Conservation (phyloP, 2,113 vertebrate species). For the Melozone crissalis region DNA sequence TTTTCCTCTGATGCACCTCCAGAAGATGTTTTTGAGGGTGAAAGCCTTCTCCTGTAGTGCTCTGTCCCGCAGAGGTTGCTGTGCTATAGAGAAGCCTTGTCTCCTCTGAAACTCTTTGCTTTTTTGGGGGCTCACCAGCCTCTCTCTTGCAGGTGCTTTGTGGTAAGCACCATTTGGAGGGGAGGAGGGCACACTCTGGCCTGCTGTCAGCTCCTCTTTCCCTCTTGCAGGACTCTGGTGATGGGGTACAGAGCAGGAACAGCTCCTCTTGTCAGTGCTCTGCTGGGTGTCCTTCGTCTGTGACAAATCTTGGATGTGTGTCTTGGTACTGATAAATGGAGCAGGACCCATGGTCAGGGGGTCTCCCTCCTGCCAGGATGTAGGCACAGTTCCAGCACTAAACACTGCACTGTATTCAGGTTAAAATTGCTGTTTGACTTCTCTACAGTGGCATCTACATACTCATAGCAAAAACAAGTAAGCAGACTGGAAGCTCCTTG, state of each 20-base stretch:
- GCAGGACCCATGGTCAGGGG: accelerated
- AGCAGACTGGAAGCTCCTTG: not conserved
- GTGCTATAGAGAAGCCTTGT: not conserved
- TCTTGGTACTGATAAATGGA: not conserved
- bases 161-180: not conserved
- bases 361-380: not conserved
- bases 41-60: not conserved
- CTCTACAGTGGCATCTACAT: not conserved
- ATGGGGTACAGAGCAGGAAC: not conserved
- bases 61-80: not conserved
- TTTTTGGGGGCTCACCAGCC: accelerated
- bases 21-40: not conserved
- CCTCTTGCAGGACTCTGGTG: not conserved
- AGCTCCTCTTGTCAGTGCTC: accelerated
- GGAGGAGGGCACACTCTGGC: accelerated
- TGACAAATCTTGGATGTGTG: not conserved
- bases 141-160: not conserved
- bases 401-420: not conserved
- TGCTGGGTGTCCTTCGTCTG: not conserved
- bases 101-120: not conserved
- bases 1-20: not conserved
- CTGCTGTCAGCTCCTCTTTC: not conserved
- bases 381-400: not conserved
- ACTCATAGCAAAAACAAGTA: not conserved
- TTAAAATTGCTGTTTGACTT: not conserved